Base-by-base conservation (phyloP, 2,113 vertebrate species). In the Scytalopus superciliaris region DNA sequence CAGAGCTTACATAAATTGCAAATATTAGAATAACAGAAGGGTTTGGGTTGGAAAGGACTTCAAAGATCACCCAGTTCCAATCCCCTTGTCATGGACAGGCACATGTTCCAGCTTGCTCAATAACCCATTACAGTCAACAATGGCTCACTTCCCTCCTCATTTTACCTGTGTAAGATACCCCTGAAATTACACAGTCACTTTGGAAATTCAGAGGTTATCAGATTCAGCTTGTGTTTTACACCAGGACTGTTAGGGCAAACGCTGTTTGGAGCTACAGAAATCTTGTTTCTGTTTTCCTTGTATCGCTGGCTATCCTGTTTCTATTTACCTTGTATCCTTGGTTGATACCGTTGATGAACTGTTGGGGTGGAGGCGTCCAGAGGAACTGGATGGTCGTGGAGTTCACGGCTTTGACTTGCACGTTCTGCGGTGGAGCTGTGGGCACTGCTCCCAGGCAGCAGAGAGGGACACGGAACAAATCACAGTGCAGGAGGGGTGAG, bases 261-360 rank as follows among this genome's bases (percentile, higher is more conserved):
- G 2, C 17, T 39, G 18, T 14, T 18, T n/a, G 33, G 47, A 44
- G 12, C 23, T 17, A 64, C 28, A 31, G 30, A 37, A 60, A 27
- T 12, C 5, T 44, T 44, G 30, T 33, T 52, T 27, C 17, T 25
- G 11, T 83, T 92, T 98, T 99, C 99, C 99, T 99, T 99, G 97
- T 99, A 99, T 23, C 99, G 99, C 95, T 99, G 99, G 98, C 99
- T 99, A 25, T 12, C 5, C 40, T 40, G 24, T n/a, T 50, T 27
- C 19, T 23, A 9, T 85, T 92, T 98, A 99, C 99, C 99, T 99
- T 99, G 97, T 99, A 99, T 7, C 99, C 99, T 95, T 99, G 99
- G 98, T 99, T 99, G 96, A 99, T 99, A 67, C 99, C 99, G 0
- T 99, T 99, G 96, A 99, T 99, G 92, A 99, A 99, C 93, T 99